Evolutionary conservation across 2,888 invertebrate genomes (phyloP), one percentile per base, ranked within the genome.

Genomic region (Hyposoter didymator): DNA sequence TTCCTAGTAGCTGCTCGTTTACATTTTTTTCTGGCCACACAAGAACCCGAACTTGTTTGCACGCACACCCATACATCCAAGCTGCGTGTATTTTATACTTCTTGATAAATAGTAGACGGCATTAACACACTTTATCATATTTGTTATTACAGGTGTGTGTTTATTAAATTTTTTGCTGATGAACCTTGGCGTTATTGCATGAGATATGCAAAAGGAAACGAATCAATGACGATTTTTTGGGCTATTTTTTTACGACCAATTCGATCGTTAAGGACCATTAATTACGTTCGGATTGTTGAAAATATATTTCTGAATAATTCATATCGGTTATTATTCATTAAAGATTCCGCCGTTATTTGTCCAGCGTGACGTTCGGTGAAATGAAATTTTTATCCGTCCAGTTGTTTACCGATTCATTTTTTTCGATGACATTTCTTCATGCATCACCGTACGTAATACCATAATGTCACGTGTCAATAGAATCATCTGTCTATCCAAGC

Each of bases 121-220:
- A 35, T 70, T 62, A 47, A 62, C 45, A 79, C 17, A 79, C 70
- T 73, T 80, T 12, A 49, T 47, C 69, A 82, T 70, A 49, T 32
- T 49, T 64, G 12, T 70, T 62, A 35, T 70, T 72, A 52, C 75
- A 78, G 78, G 62, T 81, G 84, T 73, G 47, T 14, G 83, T 87
- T 88, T 85, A 88, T 88, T 85, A 86, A 55, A 81, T 85, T 85
- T 70, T 22, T 55, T 43, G n/a, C 55, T 43, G 62, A 83, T 66
- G 55, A 55, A 78, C 70, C 82, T 67, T 70, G 82, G 67, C 73
- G 73, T 79, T 49, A 62, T 73, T 86, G 85, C 70, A 39, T 39
- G 39, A 83, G 78, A 69, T 45, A 43, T 75, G 84, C 78, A 76
- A 82, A 72, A 85, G 45, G 32, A 49, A 64, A 43, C 19, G 62